These are phyloP conservation scores for Oenanthe melanoleuca DNA, from an alignment of 2,113 vertebrate species.

Conservation along the genomic window DNA sequence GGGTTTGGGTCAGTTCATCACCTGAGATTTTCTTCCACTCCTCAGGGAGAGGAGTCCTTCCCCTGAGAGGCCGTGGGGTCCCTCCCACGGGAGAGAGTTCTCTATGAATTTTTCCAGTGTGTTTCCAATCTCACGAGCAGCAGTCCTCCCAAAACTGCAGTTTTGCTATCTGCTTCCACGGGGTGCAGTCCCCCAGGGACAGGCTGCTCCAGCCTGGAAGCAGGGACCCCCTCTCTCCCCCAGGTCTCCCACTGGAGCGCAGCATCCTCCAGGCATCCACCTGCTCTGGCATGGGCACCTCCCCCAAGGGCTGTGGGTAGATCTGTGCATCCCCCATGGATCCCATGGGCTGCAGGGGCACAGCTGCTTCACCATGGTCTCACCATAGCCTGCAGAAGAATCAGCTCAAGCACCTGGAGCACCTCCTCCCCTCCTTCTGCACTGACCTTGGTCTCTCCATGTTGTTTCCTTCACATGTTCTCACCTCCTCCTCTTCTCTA, in stretches of 20 bases:
- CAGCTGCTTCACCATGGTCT: neutral
- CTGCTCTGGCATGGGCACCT: rapidly evolving
- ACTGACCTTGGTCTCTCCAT: neutral
- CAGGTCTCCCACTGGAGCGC: neutral
- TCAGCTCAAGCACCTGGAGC: rapidly evolving
- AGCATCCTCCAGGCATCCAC: neutral
- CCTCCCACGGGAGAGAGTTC: neutral
- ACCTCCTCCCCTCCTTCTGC: neutral
- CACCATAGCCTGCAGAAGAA: neutral
- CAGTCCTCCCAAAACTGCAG: neutral
- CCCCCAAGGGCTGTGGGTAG: rapidly evolving
- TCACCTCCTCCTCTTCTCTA: neutral
- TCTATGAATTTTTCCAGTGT: neutral
- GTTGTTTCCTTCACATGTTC: neutral
- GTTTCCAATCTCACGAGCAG: neutral
- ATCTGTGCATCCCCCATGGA: no score
- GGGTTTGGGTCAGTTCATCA: neutral
- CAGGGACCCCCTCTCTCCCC: neutral
- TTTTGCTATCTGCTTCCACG: no score
- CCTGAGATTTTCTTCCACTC: neutral
- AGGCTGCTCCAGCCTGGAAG: neutral
- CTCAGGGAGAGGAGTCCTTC: neutral
- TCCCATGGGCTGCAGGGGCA: neutral
- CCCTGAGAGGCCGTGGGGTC: neutral
- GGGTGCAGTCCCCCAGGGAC: neutral